Evolutionary conservation across 2,888 invertebrate species (phyloP).

Genomic region (Cataglyphis rosenhaueri): DNA sequence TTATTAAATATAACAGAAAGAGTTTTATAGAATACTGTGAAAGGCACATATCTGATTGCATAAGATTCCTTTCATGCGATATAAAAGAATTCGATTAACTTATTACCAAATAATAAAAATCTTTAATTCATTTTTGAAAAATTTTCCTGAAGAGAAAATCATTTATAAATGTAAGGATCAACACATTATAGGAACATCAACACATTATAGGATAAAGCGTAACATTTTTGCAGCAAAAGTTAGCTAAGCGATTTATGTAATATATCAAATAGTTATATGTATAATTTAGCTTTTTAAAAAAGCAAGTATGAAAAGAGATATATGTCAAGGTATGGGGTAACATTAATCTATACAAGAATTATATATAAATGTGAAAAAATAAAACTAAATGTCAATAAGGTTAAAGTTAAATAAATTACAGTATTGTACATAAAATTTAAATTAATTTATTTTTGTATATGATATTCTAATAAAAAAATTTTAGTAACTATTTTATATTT

Average conservation of each 20-base stretch:
- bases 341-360: not conserved
- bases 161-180: not conserved
- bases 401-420: constrained; percentile 1
- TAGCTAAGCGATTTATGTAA: not conserved
- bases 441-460: not conserved
- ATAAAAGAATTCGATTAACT: not conserved
- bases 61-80: not conserved
- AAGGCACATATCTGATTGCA: not conserved
- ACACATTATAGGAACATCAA: not conserved
- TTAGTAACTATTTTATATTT: not conserved
- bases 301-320: not conserved
- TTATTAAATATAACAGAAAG: not conserved
- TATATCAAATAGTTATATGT: not conserved
- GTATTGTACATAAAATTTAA: not conserved
- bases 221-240: not conserved
- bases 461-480: not conserved
- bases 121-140: not conserved
- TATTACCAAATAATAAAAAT: not conserved
- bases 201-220: not conserved
- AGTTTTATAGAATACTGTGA: not conserved
- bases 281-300: constrained; percentile 11
- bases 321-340: not conserved
- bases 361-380: not conserved
- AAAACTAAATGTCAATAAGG: not conserved
- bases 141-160: not conserved